Conservation (phyloP, 92 coral and sea anemone species). For the Diadumene lineata region DNA sequence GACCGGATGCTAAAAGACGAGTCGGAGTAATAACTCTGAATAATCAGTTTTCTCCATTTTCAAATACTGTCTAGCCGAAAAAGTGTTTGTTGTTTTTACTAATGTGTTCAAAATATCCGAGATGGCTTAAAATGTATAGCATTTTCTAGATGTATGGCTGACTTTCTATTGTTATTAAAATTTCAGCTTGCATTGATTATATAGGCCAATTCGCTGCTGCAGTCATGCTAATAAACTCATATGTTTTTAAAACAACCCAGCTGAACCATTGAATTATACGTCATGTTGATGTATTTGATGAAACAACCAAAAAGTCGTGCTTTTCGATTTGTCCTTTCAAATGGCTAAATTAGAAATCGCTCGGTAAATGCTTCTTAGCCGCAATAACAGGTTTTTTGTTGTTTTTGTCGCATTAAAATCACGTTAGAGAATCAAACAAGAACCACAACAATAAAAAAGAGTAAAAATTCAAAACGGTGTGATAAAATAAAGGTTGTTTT, state of each 20-base stretch:
- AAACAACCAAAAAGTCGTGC: not conserved
- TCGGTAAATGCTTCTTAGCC: not conserved
- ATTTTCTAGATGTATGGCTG: not conserved
- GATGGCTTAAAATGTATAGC: not conserved
- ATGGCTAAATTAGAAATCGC: not conserved
- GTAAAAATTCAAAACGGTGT: not conserved
- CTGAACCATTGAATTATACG: not conserved
- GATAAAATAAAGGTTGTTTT: not conserved
- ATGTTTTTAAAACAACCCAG: constrained; percentile 5
- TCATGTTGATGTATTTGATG: not conserved
- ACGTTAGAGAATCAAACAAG: not conserved
- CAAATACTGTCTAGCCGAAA: too few relatives aligned
- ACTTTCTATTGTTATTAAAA: not conserved
- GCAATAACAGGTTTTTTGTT: not conserved
- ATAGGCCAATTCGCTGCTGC: not conserved
- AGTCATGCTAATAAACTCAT: constrained; percentile 1
- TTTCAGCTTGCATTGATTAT: not conserved
- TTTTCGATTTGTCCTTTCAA: not conserved
- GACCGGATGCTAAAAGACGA: not conserved
- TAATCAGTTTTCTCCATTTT: too few relatives aligned
- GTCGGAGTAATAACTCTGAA: not conserved
- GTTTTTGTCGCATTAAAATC: not conserved
- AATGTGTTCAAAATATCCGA: not conserved
- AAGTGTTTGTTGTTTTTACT: not conserved
- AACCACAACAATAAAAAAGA: not conserved